A percentile compares a stretch with the other conserved stretches of the same genome.
Evolutionary conservation across 2,797 vertebrate genomes (phyloP).

Genomic region (Notamacropus eugenii): DNA sequence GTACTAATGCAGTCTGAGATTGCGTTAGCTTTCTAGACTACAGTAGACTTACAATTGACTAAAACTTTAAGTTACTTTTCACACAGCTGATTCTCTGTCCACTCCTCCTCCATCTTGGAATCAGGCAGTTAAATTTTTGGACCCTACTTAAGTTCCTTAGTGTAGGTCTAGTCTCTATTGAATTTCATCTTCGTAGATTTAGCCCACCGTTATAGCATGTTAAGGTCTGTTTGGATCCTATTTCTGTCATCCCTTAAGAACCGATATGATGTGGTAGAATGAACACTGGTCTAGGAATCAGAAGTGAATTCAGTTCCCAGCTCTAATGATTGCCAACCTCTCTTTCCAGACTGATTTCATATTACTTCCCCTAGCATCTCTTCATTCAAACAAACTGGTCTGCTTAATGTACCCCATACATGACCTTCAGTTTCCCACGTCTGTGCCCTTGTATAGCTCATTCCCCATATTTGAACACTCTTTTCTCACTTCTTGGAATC

Average conservation of each 20-base stretch:
- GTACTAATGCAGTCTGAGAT: not conserved
- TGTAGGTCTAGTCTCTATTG: not conserved
- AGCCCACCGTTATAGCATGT: too few species aligned
- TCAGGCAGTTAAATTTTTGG: not conserved
- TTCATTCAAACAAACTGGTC: too few species aligned
- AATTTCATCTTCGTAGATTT: not conserved
- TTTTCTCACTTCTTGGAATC: too few species aligned
- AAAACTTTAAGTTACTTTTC: not conserved
- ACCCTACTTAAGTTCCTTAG: not conserved
- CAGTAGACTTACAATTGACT: not conserved
- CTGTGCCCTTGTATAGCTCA: too few species aligned
- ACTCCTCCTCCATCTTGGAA: not conserved
- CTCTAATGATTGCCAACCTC: not conserved
- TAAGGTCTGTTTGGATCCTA: not conserved
- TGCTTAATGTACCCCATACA: too few species aligned
- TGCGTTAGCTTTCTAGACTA: not conserved
- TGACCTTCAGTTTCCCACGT: too few species aligned
- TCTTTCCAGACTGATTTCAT: not conserved
- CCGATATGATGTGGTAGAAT: not conserved
- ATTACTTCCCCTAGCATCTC: not conserved
- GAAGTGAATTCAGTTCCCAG: not conserved
- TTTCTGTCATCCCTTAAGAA: not conserved
- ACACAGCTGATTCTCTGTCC: not conserved
- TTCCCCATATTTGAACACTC: too few species aligned
- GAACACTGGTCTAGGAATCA: not conserved